Conservation (phyloP, 2,888 invertebrate species). For the Liopterus haemorrhoidalis region DNA sequence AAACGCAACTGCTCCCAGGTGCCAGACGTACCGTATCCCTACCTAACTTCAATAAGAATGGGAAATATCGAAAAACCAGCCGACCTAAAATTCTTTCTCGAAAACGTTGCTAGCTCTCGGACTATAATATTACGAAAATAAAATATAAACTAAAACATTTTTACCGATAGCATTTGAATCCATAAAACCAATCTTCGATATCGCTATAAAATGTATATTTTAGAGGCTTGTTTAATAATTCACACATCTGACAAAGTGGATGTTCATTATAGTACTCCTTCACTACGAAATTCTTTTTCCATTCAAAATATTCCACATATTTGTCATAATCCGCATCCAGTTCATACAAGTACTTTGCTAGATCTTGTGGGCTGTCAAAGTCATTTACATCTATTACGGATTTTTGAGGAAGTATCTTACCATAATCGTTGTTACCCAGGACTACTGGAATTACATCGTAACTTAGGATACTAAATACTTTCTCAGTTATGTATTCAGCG, state of each 20-base stretch:
- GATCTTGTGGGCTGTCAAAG: constrained; percentile 47
- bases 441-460: constrained; percentile 61
- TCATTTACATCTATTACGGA: constrained; percentile 55
- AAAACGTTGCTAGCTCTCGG: too few species aligned
- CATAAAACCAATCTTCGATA: constrained; percentile 33
- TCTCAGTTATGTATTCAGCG: constrained; percentile 58
- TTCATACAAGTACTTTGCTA: constrained; percentile 49
- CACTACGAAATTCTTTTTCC: constrained; percentile 46
- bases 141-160: too few species aligned
- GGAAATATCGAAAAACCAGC: too few species aligned
- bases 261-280: constrained; percentile 21
- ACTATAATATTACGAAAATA: too few species aligned
- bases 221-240: constrained; percentile 34
- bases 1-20: too few species aligned
- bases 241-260: constrained; percentile 35
- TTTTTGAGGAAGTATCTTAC: constrained; percentile 48
- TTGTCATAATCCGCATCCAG: constrained; percentile 48
- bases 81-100: too few species aligned
- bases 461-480: constrained; percentile 52
- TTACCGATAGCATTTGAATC: constrained; percentile 21
- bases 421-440: constrained; percentile 59
- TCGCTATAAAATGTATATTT: constrained; percentile 29
- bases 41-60: too few species aligned
- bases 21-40: too few species aligned
- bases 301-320: constrained; percentile 54